Evolutionary conservation across 2,113 vertebrate genomes (phyloP).

Genomic region (Labeo catla): DNA sequence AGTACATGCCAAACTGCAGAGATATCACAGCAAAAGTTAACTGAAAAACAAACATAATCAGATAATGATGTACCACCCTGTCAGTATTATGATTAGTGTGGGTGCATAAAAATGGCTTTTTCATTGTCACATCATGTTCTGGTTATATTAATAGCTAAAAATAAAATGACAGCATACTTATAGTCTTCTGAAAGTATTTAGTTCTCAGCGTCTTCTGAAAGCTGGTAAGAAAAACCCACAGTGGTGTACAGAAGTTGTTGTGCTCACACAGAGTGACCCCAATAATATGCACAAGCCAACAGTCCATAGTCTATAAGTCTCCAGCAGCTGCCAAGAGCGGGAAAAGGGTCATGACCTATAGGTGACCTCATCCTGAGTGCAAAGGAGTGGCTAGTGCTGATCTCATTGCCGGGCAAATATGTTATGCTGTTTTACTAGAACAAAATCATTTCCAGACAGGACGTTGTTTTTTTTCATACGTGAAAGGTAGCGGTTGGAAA

Average conservation of each 20-base stretch:
- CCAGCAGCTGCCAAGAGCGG: neutral
- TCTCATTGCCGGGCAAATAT: slow-evolving; percentile 21
- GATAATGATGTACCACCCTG: neutral
- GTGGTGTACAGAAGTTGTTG: neutral
- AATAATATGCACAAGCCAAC: neutral
- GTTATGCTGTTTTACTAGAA: slow-evolving; percentile 8
- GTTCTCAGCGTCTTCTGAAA: neutral
- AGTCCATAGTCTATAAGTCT: neutral
- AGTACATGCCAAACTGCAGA: neutral
- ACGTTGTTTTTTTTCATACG: slow-evolving; percentile 13
- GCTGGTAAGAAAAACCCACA: too few species aligned
- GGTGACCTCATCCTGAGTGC: neutral
- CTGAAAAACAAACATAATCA: neutral
- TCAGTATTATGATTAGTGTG: neutral
- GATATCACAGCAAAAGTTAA: neutral
- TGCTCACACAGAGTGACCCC: neutral
- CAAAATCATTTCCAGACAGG: slow-evolving; percentile 19
- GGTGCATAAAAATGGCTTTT: too few species aligned
- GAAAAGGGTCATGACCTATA: neutral
- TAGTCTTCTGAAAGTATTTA: neutral
- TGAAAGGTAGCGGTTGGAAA: neutral
- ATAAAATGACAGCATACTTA: neutral
- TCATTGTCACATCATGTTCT: too few species aligned
- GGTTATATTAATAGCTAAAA: neutral
- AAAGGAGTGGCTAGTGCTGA: neutral